Base-by-base conservation (phyloP, 2,113 vertebrate genomes). In the Sylvicapra grimmia region DNA sequence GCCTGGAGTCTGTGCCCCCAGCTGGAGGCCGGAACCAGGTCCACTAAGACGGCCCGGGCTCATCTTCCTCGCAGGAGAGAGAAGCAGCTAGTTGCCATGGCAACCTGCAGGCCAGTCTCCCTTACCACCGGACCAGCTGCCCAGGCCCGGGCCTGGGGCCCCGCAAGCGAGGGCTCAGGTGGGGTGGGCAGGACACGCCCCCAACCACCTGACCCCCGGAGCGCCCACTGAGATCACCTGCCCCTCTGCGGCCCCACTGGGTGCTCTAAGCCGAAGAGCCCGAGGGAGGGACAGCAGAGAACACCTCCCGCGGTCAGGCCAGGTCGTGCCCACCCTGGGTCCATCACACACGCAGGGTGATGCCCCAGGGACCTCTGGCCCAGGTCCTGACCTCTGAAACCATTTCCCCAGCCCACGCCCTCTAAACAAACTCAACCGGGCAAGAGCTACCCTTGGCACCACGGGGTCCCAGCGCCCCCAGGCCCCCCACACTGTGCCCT, bases 261-360 rank as follows among this genome's bases (percentile, higher is more conserved):
- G 53, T 9, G 44, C 18, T 23, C 31, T 8, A 2, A 49, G 19
- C 54, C 3, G 0, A 31, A 49, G 19, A 44, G 12, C 19, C 72
- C 13, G 0, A 3, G 0, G 36, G 54, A 59, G 29, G 44, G 44
- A 29, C 29, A 11, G 8, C 33, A 51, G 47, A 27, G 23, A 72
- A 72, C 18, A 13, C 6, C 13, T 14, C 5, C 16, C 53, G 0
- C 4, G 1, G 15, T 82, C 31, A 27, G 44, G 31, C 56, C 75
- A 14, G 40, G 47, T 6, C 8, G 2, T 16, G 27, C 29, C 54
- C 4, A 0, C 56, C 33, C 54, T 36, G 47, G 14, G 31, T 61
- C 44, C 44, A 8, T 61, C 47, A 40, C 0, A 0, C 0, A 0
- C 3, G 5, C 31, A 4, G 47, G 16, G 3, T 27, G 16, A 14